Conservation (phyloP, 2,888 invertebrate species). For the Ischnus inquisitorius region DNA sequence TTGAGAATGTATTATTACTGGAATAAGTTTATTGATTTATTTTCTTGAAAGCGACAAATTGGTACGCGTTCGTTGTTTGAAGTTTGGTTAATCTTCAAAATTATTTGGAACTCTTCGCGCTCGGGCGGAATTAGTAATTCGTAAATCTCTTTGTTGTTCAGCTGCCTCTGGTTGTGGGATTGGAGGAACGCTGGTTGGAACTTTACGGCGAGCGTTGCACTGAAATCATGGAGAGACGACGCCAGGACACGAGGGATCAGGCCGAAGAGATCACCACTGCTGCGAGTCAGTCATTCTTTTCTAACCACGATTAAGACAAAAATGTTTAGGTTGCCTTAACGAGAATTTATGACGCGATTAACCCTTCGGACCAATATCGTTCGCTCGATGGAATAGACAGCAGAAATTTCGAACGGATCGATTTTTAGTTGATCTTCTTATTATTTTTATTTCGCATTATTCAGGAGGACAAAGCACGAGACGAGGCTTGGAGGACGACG, state of each 20-base stretch:
- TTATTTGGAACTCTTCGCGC: slow-evolving; percentile 42
- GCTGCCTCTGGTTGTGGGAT: slow-evolving; percentile 90
- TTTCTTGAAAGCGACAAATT: slow-evolving; percentile 7
- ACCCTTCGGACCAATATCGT: too few species aligned
- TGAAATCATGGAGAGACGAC: slow-evolving; percentile 92
- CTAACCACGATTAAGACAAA: not conserved
- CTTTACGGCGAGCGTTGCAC: slow-evolving; percentile 91
- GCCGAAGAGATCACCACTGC: slow-evolving; percentile 94
- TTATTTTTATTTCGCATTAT: slow-evolving; percentile 10
- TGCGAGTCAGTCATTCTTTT: slow-evolving; percentile 86
- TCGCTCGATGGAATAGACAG: too few species aligned
- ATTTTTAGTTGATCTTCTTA: not conserved
- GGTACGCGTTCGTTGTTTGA: slow-evolving; percentile 43
- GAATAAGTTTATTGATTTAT: slow-evolving; percentile 19
- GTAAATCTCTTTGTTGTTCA: slow-evolving; percentile 80
- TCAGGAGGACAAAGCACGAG: slow-evolving; percentile 82
- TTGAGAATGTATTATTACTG: not conserved
- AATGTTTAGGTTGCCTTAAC: not conserved
- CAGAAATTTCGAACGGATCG: not conserved
- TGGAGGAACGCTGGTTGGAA: slow-evolving; percentile 93
- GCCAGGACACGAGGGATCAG: slow-evolving; percentile 97
- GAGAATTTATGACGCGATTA: not conserved
- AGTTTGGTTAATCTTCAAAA: slow-evolving; percentile 64
- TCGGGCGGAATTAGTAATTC: slow-evolving; percentile 60
- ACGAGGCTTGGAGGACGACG: slow-evolving; percentile 88